Percentiles rank a stretch among this genome's conserved stretches.
These are phyloP conservation scores for Hydrozoanthus tunicans DNA, from an alignment of 64 coral and sea anemone species.

Conservation along the genomic window DNA sequence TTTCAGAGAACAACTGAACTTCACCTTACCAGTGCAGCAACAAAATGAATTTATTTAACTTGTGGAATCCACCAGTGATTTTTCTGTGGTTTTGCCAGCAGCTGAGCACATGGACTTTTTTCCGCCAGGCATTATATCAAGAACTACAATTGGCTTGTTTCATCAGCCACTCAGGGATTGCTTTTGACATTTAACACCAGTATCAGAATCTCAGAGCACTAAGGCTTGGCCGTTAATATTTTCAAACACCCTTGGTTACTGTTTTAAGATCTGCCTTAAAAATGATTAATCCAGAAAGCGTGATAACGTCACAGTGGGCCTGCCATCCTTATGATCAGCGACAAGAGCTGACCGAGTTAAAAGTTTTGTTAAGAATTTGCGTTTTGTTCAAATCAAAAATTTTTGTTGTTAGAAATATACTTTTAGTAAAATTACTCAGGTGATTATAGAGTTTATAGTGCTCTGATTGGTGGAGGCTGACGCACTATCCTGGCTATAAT, in stretches of 20 bases:
- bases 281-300: no score
- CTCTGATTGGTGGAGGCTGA: no score
- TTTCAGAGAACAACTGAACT: slow-evolving; percentile 6
- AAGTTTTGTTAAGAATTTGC: no score
- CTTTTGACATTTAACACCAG: slow-evolving; percentile 19
- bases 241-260: background rate
- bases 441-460: no score
- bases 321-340: no score
- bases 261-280: no score
- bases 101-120: slow-evolving; percentile 10
- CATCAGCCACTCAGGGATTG: slow-evolving; percentile 23
- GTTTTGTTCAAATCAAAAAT: no score
- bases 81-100: slow-evolving; percentile 13
- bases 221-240: slow-evolving; percentile 9
- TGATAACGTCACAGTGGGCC: no score
- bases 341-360: no score
- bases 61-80: slow-evolving; percentile 16
- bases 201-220: background rate
- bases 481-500: no score
- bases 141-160: slow-evolving; percentile 30
- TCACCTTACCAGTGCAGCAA: slow-evolving; percentile 4
- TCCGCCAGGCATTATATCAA: slow-evolving; percentile 15
- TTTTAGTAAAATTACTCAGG: no score
- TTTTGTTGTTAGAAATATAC: no score
- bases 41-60: slow-evolving; percentile 2